These are phyloP conservation scores for Phalloptychus januarius DNA, from an alignment of 2,797 vertebrate species.

Conservation along the genomic window DNA sequence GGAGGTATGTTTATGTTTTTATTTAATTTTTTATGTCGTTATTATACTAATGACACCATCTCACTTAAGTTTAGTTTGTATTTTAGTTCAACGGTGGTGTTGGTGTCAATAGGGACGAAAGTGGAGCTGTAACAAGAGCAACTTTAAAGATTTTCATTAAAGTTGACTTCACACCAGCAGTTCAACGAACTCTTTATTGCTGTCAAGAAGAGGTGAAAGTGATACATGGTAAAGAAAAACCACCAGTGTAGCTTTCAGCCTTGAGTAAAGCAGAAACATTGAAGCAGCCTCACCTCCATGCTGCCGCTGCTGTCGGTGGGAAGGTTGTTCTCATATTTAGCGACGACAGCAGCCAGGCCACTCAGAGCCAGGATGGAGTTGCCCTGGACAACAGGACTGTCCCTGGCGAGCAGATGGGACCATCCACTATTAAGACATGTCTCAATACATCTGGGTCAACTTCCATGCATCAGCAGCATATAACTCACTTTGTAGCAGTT, in stretches of 20 bases:
- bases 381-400: constrained; percentile 94
- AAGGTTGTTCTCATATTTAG: constrained; percentile 89
- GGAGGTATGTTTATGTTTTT: too few relatives aligned
- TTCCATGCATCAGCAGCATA: not conserved
- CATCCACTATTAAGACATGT: not conserved
- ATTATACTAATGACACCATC: too few relatives aligned
- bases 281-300: constrained; percentile 79
- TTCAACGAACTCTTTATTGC: too few relatives aligned
- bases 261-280: not conserved
- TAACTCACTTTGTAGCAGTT: constrained; percentile 80
- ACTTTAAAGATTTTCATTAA: too few relatives aligned
- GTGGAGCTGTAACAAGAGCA: too few relatives aligned
- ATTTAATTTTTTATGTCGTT: too few relatives aligned
- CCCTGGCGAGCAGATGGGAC: constrained; percentile 74
- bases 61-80: too few relatives aligned
- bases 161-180: too few relatives aligned
- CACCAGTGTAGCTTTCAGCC: not conserved
- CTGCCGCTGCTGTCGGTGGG: constrained; percentile 79
- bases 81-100: too few relatives aligned
- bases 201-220: too few relatives aligned
- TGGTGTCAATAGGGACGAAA: too few relatives aligned
- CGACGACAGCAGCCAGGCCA: constrained; percentile 86
- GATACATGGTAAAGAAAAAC: not conserved
- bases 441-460: not conserved
- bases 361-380: constrained; percentile 92